Evolutionary conservation across 2,888 invertebrate species (phyloP), one percentile per base, ranked within the genome.

Genomic region (Tetanocera ferruginea): DNA sequence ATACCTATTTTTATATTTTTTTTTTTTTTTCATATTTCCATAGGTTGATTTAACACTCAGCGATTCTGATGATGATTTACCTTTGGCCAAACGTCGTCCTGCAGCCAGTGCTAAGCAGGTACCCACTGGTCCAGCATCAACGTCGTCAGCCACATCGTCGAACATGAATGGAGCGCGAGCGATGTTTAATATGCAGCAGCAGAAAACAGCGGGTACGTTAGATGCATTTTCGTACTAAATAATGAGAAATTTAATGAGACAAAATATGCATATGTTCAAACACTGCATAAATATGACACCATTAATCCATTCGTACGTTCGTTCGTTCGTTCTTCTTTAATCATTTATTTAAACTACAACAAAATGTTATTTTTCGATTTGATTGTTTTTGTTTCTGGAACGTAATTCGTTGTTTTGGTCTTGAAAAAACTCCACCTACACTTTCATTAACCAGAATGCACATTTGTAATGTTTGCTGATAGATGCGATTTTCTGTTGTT

Each of bases 41-140:
- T 43, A 90, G 89, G 94, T 95, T 25, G 95, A 95, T 89, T 90
- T 95, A 81, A 95, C 95, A 0, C 81, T 92, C n/a, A 94, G 94
- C 0, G 94, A 94, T 89, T 94, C 94, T 0, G 94, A 95, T 80
- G 92, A 94, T 84, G 94, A 94, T 83, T 90, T 93, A 86, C 93
- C 94, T 17, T 91, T 94, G 80, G 88, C 89, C 25, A 93, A 93
- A 87, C 90, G 93, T 83, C 93, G 92, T 78, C 86, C 90, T 87
- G 83, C 84, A 28, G 79, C 80, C 28, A 87, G 84, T 37, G 77
- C 80, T 51, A 87, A 87, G 76, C 83, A 82, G 82, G 82, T 76
- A 71, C 14, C 78, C 55, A 55, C 76, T n/a, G 75, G 80, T n/a
- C 79, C 80, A 43, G 77, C 88, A 90, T 6, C 89, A 34, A 49